A percentile compares a stretch with the other conserved stretches of the same genome.
Conservation (phyloP, 1,140 invertebrate species). For the Drosophila seguyi region DNA sequence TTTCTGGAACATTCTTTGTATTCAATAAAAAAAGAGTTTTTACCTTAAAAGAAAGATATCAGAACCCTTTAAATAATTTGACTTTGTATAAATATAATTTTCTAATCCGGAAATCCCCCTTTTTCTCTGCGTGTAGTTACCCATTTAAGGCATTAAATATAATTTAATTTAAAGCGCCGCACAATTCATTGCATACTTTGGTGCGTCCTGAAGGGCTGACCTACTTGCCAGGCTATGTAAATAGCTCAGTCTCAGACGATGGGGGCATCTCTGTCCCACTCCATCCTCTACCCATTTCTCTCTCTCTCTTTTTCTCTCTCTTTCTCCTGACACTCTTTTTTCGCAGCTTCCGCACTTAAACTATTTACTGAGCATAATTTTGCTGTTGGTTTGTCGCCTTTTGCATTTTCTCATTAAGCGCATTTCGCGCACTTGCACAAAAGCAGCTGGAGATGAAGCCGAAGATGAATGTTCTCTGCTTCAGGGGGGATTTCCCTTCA, state of each 20-base stretch:
- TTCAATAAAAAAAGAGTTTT: not conserved
- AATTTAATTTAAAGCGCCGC: constrained; percentile 62
- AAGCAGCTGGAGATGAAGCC: constrained; percentile 43
- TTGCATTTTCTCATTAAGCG: constrained; percentile 80
- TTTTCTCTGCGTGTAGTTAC: not conserved
- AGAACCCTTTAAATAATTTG: not conserved
- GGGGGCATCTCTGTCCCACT: constrained; percentile 1
- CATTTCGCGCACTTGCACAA: constrained; percentile 66
- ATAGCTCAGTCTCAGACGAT: constrained; percentile 38
- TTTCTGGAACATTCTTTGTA: too few relatives aligned
- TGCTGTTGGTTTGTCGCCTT: constrained; percentile 73
- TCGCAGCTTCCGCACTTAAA: constrained; percentile 57
- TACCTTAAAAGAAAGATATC: not conserved
- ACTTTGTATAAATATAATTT: not conserved
- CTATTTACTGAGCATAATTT: constrained; percentile 77
- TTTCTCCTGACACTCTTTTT: constrained; percentile 29
- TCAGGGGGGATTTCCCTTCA: constrained; percentile 22
- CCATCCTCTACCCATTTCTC: not conserved
- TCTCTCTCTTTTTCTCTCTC: not conserved
- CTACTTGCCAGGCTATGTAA: constrained; percentile 55
- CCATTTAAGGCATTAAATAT: constrained; percentile 57
- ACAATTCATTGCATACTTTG: constrained; percentile 75
- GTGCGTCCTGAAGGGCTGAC: constrained; percentile 64
- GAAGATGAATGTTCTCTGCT: constrained; percentile 65
- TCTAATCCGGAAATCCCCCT: too few relatives aligned